Base-by-base conservation (phyloP, 2,113 vertebrate species). In the Elephas maximus region DNA sequence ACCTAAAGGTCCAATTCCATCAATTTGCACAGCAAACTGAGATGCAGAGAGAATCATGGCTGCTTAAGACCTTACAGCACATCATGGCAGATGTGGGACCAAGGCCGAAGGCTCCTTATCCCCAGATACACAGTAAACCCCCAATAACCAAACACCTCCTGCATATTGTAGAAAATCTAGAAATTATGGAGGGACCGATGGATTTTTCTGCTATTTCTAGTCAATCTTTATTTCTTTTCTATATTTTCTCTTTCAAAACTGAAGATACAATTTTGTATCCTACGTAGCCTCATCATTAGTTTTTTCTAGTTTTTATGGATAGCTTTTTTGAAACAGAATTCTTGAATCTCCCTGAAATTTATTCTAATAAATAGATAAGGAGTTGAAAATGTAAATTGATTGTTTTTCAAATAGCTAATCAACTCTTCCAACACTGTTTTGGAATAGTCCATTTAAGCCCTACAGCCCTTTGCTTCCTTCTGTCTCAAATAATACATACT, bases 71-170 rank as follows among this genome's bases (percentile, higher is more conserved):
- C 4, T 53, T 2, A 0, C 26, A 1, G 33, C 8, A 21, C 1
- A n/a, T 5, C 33, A 45, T 12, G 21, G n/a, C 6, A 0, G 78
- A 15, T 0, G 0, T 0, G 18, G 37, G 33, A 53, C 17, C 2
- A 5, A 3, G n/a, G 33, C 10, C 14, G 8, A 5, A 24, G 26
- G 3, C 17, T 18, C 67, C 33, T 21, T 28, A 23, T 23, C 23
- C 41, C 60, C 2, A 9, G 8, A 53, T 24, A 41, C 60, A 24
- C 23, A 60, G 63, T 26, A 2, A 57, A 17, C 30, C 63, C 17
- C 1, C 23, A 8, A 60, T 15, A 12, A 8, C 2, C 18, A 9
- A 1, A 2, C 0, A 28, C 1, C 6, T 37, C 24, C 6, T 20
- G 4, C 6, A 33, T 14, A 15, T 0, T 5, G 8, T 5, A 33